phyloP scores from a whole-genome alignment of 2,888 invertebrate genomes.

The Azorinus chamasolen region DNA sequence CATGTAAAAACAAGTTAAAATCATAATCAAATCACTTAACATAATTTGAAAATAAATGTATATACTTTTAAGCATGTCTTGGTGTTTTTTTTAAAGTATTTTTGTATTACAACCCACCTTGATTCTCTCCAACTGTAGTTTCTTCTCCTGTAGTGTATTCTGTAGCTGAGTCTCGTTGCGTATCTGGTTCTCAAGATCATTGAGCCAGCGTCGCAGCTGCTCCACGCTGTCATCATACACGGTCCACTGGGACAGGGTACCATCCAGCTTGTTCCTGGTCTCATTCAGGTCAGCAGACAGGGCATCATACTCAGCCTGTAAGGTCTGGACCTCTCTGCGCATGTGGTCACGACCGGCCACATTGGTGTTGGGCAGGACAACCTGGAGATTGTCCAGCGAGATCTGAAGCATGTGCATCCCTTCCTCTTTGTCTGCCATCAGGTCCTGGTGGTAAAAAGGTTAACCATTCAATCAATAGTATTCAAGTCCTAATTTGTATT shows the following conservation, averaged over 20 bases:
- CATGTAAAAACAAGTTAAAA: too few relatives aligned
- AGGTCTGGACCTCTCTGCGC: conserved; percentile 92
- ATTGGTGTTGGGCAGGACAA: conserved; percentile 92
- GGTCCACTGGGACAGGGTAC: conserved; percentile 96
- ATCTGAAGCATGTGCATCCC: conserved; percentile 83
- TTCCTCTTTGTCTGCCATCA: conserved; percentile 81
- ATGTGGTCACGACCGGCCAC: conserved; percentile 95
- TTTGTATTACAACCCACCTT: conserved; percentile 91
- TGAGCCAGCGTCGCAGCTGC: conserved; percentile 92
- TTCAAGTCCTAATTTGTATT: neutral
- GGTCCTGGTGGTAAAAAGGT: conserved; percentile 68
- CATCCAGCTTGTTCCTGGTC: conserved; percentile 91
- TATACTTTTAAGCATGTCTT: too few relatives aligned
- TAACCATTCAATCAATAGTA: neutral
- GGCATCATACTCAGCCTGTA: conserved; percentile 95
- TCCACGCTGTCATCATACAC: conserved; percentile 96
- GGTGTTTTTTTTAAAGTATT: too few relatives aligned
- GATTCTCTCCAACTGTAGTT: conserved; percentile 91
- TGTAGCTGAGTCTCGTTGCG: conserved; percentile 91
- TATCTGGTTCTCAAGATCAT: conserved; percentile 91
- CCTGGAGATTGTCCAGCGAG: conserved; percentile 82
- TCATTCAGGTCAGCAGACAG: conserved; percentile 93
- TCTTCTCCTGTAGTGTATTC: conserved; percentile 82
- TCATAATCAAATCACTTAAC: too few relatives aligned
- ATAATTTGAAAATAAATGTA: too few relatives aligned